Conservation (phyloP, 2,113 vertebrate genomes). For the Naja naja region DNA sequence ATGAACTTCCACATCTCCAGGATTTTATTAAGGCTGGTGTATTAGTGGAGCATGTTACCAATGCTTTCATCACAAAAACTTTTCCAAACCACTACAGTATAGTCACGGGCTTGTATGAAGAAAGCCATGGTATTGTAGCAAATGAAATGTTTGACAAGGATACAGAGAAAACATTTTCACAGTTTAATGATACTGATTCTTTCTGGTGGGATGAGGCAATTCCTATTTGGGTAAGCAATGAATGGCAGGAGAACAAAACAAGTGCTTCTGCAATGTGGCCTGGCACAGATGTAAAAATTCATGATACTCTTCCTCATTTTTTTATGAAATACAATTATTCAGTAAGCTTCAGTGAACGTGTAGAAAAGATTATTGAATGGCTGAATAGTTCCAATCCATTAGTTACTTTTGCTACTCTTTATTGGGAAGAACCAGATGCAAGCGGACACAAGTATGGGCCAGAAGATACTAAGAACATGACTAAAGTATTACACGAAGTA, state of each 20-base stretch:
- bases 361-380: constrained; percentile 76
- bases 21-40: constrained; percentile 82
- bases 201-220: constrained; percentile 89
- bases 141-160: constrained; percentile 84
- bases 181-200: constrained; percentile 70
- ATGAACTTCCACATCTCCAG: constrained; percentile 84
- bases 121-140: constrained; percentile 91
- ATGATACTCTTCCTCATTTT: constrained; percentile 70
- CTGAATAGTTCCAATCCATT: constrained; percentile 67
- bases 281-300: constrained; percentile 80
- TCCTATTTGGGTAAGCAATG: constrained; percentile 90
- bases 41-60: constrained; percentile 84
- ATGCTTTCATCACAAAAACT: constrained; percentile 93
- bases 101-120: constrained; percentile 91
- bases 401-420: constrained; percentile 82
- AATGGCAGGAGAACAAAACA: constrained; percentile 72
- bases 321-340: constrained; percentile 73
- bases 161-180: constrained; percentile 73
- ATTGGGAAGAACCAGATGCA: constrained; percentile 92
- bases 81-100: constrained; percentile 97
- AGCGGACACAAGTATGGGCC: constrained; percentile 87
- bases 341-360: constrained; percentile 76
- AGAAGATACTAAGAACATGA: constrained; percentile 77
- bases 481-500: constrained; percentile 74
- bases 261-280: constrained; percentile 95